Percentiles rank a stretch among this genome's conserved stretches.
These are phyloP conservation scores for Orussus abietinus DNA, from an alignment of 1,140 invertebrate genomes.

Conservation along the genomic window DNA sequence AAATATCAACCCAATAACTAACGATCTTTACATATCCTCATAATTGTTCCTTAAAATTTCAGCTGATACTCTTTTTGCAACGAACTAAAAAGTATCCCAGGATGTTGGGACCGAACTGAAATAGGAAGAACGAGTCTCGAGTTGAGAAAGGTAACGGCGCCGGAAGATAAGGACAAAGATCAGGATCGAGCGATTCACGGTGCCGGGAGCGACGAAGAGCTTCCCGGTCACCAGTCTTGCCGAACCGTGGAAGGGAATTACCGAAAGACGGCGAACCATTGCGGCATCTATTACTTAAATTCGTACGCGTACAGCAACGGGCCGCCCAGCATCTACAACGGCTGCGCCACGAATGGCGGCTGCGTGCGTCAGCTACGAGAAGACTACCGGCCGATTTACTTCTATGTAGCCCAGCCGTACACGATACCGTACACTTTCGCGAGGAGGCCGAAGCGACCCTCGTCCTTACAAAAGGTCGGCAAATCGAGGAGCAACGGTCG, in stretches of 20 bases:
- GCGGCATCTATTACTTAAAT: conserved; percentile 41
- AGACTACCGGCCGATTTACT: conserved; percentile 48
- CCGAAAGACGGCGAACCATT: conserved; percentile 50
- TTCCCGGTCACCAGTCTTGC: conserved; percentile 21
- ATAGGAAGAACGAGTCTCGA: conserved; percentile 6
- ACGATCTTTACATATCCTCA: too few relatives aligned
- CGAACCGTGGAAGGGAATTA: conserved; percentile 44
- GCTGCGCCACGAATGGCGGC: conserved; percentile 16
- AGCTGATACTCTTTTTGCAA: too few relatives aligned
- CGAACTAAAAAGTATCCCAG: too few relatives aligned
- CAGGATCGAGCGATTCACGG: background rate
- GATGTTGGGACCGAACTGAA: background rate
- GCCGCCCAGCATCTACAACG: conserved; percentile 37
- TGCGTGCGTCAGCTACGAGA: conserved; percentile 35
- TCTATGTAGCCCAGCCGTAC: conserved; percentile 50
- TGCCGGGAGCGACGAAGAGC: background rate
- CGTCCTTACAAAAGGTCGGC: conserved; percentile 32
- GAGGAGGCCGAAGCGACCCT: conserved; percentile 36
- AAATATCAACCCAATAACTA: too few relatives aligned
- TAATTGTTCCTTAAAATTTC: too few relatives aligned
- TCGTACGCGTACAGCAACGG: conserved; percentile 47
- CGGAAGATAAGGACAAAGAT: conserved; percentile 22
- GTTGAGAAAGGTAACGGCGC: conserved; percentile 22
- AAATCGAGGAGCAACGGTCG: conserved; percentile 35
- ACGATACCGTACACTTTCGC: conserved; percentile 49